A percentile compares a stretch with the other conserved stretches of the same genome.
Evolutionary conservation across 2,113 vertebrate species (phyloP).

Genomic region (Clarias magur): DNA sequence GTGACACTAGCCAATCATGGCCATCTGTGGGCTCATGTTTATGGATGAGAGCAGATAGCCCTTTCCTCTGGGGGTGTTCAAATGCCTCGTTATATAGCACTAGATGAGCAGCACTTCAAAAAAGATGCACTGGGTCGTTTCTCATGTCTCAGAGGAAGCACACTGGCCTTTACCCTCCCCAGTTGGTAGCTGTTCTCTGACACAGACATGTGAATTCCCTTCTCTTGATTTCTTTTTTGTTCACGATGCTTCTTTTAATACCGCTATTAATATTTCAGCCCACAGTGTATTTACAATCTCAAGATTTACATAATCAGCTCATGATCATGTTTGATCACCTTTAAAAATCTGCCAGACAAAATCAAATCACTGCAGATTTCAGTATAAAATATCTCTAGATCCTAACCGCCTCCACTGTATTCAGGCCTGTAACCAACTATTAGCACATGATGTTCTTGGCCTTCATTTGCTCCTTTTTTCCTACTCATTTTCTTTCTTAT

Average conservation of each 20-base stretch:
- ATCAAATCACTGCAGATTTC: slow-evolving; percentile 19
- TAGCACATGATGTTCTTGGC: slow-evolving; percentile 22
- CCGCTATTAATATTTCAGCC: not conserved
- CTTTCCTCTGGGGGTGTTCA: not conserved
- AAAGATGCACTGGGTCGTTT: not conserved
- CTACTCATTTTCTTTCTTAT: slow-evolving; percentile 35
- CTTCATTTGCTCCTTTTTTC: not conserved
- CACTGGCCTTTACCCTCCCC: not conserved
- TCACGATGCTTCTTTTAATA: slow-evolving; percentile 33
- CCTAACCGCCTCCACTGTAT: slow-evolving; percentile 41
- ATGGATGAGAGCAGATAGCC: not conserved
- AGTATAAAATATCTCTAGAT: slow-evolving; percentile 18
- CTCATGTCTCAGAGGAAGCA: not conserved
- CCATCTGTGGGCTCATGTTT: not conserved
- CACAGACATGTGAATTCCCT: not conserved
- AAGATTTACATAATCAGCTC: slow-evolving; percentile 28
- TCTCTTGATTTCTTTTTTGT: not conserved
- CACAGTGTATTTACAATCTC: not conserved
- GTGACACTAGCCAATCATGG: not conserved
- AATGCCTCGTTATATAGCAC: not conserved
- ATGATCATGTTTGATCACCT: not conserved
- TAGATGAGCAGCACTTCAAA: not conserved
- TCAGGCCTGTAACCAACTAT: slow-evolving; percentile 38
- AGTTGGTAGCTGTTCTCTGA: not conserved
- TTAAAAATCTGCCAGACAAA: not conserved